Evolutionary conservation across 37 sponge, comb jelly and placozoan species (phyloP).

Genomic region (Bolinopsis microptera): DNA sequence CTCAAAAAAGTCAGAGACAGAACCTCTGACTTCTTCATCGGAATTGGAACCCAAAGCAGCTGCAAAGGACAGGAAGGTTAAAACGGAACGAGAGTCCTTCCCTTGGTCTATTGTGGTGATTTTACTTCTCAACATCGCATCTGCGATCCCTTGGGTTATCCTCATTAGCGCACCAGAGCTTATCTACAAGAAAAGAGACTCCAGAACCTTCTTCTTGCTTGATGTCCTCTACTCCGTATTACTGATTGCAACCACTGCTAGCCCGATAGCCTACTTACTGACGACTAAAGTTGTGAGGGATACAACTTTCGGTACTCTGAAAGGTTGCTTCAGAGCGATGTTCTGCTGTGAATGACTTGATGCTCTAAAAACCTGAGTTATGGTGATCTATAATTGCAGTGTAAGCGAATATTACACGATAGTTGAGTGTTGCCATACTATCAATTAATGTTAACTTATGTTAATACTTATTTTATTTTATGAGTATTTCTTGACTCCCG

Average conservation of each 20-base stretch:
- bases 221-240: not conserved
- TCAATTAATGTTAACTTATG: no score
- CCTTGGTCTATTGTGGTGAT: conserved; percentile 27
- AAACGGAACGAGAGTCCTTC: not conserved
- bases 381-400: no score
- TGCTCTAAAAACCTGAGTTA: no score
- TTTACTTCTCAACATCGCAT: not conserved
- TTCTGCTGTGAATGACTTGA: not conserved
- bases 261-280: not conserved
- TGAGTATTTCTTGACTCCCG: no score
- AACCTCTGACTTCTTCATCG: not conserved
- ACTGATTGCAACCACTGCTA: not conserved
- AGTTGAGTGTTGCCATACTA: no score
- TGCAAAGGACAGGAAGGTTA: not conserved
- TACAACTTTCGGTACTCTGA: not conserved
- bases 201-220: not conserved
- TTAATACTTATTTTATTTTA: no score
- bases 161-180: not conserved
- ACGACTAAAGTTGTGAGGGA: conserved; percentile 3
- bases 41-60: not conserved
- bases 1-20: not conserved
- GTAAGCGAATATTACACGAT: no score
- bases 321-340: not conserved
- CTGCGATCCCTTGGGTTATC: not conserved
- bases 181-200: not conserved